Conservation (phyloP, 2,113 vertebrate species). For the Lota lota region DNA sequence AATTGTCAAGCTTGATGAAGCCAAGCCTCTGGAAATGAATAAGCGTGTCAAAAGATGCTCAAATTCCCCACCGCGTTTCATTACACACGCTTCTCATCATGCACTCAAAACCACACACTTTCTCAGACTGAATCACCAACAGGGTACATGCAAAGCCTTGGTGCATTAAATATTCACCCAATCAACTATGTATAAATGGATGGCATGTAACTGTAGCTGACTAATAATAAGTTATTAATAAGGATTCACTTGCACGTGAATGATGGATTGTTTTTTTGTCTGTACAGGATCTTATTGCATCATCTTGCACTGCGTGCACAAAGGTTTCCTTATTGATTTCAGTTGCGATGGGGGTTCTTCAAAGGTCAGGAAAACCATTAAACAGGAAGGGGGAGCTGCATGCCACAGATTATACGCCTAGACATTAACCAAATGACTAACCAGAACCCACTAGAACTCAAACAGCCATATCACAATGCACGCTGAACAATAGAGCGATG, state of each 20-base stretch:
- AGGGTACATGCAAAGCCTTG: not conserved
- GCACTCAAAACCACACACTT: too few relatives aligned
- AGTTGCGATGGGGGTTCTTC: conserved; percentile 25
- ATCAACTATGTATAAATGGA: conserved; percentile 1
- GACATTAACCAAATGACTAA: not conserved
- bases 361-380: conserved; percentile 53
- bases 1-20: not conserved
- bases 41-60: not conserved
- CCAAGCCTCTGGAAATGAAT: not conserved
- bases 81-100: not conserved
- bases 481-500: not conserved
- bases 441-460: conserved; percentile 13
- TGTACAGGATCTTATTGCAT: conserved; percentile 34
- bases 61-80: not conserved
- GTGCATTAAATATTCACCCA: not conserved
- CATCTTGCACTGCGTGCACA: conserved; percentile 28
- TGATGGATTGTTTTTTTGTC: not conserved
- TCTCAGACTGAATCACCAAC: not conserved
- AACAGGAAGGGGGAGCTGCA: conserved; percentile 16
- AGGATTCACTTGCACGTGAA: not conserved
- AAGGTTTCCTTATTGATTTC: conserved; percentile 53
- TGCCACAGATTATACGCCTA: not conserved
- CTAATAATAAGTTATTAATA: too few relatives aligned
- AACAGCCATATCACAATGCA: not conserved
- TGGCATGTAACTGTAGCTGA: not conserved